Conservation (phyloP, 2,797 vertebrate genomes). For the Scarus forsteni region DNA sequence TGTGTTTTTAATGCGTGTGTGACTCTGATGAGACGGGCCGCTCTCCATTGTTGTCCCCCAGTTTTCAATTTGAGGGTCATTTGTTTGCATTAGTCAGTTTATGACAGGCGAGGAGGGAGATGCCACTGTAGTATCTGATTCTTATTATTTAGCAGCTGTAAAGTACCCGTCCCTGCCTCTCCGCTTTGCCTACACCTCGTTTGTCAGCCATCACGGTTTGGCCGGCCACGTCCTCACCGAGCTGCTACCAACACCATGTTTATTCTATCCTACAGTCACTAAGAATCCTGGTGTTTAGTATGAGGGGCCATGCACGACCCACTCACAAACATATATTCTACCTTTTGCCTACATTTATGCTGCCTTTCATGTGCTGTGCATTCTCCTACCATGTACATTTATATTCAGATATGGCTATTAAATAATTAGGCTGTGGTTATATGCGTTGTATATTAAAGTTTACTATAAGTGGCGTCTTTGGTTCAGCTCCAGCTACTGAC, state of each 20-base stretch:
- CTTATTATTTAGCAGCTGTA: slow-evolving; percentile 72
- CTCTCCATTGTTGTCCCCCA: slow-evolving; percentile 43
- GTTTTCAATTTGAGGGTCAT: slow-evolving; percentile 75
- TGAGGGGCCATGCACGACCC: too few species aligned
- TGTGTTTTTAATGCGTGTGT: neutral
- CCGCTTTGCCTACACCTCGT: slow-evolving; percentile 48
- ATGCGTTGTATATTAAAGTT: too few species aligned
- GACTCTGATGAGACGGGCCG: slow-evolving; percentile 6
- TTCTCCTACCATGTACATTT: too few species aligned
- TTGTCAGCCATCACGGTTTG: slow-evolving; percentile 26
- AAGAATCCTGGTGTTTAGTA: too few species aligned
- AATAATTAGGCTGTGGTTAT: too few species aligned
- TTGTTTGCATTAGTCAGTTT: slow-evolving; percentile 76
- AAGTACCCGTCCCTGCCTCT: slow-evolving; percentile 63
- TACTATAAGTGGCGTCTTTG: too few species aligned
- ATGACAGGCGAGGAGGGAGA: slow-evolving; percentile 65
- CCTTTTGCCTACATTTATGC: too few species aligned
- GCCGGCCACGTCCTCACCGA: neutral
- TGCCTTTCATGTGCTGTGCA: too few species aligned
- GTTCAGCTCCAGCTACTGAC: too few species aligned
- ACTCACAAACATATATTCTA: too few species aligned
- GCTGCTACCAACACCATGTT: neutral
- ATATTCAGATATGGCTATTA: too few species aligned
- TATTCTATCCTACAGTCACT: neutral
- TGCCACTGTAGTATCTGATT: slow-evolving; percentile 57